These are phyloP conservation scores for Carollia perspicillata DNA, from an alignment of 2,113 vertebrate species.

Conservation along the genomic window DNA sequence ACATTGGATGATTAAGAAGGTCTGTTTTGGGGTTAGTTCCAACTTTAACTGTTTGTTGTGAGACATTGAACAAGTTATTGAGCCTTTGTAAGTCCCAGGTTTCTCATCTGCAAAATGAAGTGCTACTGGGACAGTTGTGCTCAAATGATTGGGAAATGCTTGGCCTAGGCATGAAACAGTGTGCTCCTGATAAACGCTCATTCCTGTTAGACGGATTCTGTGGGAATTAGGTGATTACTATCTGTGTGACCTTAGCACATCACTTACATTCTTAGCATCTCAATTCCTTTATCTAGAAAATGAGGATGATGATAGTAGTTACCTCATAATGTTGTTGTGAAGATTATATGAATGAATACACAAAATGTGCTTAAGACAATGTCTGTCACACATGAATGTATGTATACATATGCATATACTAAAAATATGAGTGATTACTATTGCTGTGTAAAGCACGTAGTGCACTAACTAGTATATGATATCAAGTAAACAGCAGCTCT, in stretches of 20 bases:
- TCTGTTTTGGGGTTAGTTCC: background rate
- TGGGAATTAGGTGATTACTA: background rate
- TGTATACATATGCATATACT: no score
- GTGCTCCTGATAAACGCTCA: background rate
- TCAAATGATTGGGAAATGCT: no score
- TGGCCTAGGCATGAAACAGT: background rate
- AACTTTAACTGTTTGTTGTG: background rate
- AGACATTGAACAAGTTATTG: background rate
- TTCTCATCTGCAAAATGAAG: background rate
- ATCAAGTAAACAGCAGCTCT: background rate
- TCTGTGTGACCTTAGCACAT: no score
- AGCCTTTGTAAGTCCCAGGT: background rate
- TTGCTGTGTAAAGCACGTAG: background rate
- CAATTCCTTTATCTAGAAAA: background rate
- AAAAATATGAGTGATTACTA: background rate
- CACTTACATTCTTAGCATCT: background rate
- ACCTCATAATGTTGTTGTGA: background rate
- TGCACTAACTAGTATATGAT: background rate
- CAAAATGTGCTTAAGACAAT: background rate
- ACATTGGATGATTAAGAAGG: background rate
- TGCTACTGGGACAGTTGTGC: accelerated
- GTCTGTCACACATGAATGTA: background rate
- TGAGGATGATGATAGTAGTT: background rate
- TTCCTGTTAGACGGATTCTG: background rate
- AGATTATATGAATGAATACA: background rate